Evolutionary conservation across 1,140 invertebrate genomes (phyloP).

Genomic region (Pachyrhynchus sulphureomaculatus): DNA sequence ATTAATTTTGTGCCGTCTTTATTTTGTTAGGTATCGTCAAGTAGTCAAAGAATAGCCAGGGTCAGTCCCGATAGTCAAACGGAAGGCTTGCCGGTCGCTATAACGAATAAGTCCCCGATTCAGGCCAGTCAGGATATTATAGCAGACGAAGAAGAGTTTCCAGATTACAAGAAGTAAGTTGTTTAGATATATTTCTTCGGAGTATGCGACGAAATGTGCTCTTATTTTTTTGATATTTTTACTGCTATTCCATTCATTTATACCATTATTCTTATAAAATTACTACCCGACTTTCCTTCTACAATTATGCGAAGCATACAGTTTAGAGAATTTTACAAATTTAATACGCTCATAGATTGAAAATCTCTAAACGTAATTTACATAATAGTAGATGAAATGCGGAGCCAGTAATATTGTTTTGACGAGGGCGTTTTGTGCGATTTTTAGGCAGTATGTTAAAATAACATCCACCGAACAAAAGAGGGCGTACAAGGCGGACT

Average conservation of each 20-base stretch:
- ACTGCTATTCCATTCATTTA: no score
- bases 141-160: constrained; percentile 47
- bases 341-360: no score
- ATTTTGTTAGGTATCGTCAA: constrained; percentile 33
- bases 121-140: constrained; percentile 15
- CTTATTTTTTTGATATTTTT: neutral
- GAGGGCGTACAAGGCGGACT: constrained; percentile 83
- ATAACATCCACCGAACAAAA: constrained; percentile 76
- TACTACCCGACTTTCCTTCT: no score
- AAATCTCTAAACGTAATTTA: no score
- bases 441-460: constrained; percentile 72
- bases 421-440: no score
- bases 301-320: no score
- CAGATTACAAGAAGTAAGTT: constrained; percentile 60
- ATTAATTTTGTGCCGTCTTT: no score
- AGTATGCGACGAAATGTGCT: neutral
- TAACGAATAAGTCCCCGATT: constrained; percentile 23
- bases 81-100: constrained; percentile 35
- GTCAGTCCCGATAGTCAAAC: constrained; percentile 51
- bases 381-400: no score
- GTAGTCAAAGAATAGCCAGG: constrained; percentile 36
- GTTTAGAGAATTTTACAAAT: no score
- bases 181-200: neutral
- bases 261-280: no score
- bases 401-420: no score